Evolutionary conservation across 2,888 invertebrate species (phyloP), one percentile per base, ranked within the genome.

Genomic region (Agonopterix arenella): DNA sequence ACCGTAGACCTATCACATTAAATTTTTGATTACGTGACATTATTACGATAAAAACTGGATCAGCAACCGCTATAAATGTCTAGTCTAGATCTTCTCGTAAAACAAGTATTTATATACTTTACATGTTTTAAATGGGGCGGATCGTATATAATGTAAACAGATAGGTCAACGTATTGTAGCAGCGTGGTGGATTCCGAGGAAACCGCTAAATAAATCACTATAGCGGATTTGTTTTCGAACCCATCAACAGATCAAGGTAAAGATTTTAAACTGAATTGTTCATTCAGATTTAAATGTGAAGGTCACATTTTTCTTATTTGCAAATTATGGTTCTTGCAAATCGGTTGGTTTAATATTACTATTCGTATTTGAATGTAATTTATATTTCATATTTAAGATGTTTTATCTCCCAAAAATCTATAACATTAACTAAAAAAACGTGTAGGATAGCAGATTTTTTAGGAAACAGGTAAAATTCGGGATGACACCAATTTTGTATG

Each of bases 91-190:
- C 52, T 52, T 51, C 36, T 44, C 51, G 45, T 51, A 45, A 61
- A 58, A 50, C 49, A 51, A 48, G 41, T 41, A 48, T 53, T 50
- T 66, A 62, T 60, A 61, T 60, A 64, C 59, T 64, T 58, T 60
- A 53, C 52, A 54, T 47, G 57, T 59, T 60, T 62, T 59, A 66
- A 68, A 64, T 64, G 58, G 61, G 61, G 54, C 68, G 66, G 68
- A 58, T 59, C 61, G 62, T 59, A 58, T 57, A 53, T 59, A 70
- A 72, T 61, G 64, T 80, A 82, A 82, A 81, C 82, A 80, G 51
- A 58, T 65, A 59, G 82, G 82, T 82, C 81, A 82, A 80, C 62
- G 81, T 63, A 74, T 81, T 73, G 73, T 75, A 28, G 28, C 28
- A 5, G 28, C 28, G 56, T 54, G 60, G 55, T 51, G 55, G 59